Conservation (phyloP, 1,140 invertebrate genomes). For the Halyomorpha halys region DNA sequence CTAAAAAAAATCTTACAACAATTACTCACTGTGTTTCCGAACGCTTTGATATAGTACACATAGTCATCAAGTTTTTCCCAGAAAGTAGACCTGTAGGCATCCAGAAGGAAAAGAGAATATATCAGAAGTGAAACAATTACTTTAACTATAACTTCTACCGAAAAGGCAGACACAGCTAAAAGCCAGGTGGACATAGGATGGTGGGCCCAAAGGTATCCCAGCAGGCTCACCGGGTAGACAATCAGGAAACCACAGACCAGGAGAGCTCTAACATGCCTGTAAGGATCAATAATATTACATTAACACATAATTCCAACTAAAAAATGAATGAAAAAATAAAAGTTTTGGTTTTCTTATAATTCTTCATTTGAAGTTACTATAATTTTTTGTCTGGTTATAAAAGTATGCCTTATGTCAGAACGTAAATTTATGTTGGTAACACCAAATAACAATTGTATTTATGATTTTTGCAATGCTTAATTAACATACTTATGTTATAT, state of each 20-base stretch:
- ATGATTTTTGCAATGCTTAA: no score
- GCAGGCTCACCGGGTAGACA: conserved; percentile 61
- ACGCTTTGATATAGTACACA: conserved; percentile 82
- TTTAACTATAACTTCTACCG: conserved; percentile 81
- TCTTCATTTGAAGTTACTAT: no score
- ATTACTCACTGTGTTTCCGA: conserved; percentile 65
- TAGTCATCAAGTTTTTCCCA: conserved; percentile 93
- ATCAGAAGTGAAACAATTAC: conserved; percentile 63
- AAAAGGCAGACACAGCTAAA: conserved; percentile 79
- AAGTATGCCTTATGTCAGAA: no score
- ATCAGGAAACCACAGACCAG: conserved; percentile 73
- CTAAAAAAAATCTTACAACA: no score
- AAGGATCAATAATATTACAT: conserved; percentile 13
- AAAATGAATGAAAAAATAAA: background rate
- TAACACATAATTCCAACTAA: no score
- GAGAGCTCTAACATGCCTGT: conserved; percentile 64
- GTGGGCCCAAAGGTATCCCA: conserved; percentile 72
- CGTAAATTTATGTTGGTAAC: no score
- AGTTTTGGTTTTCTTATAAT: no score
- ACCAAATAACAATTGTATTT: no score
- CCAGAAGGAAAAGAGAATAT: conserved; percentile 79
- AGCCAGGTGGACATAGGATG: conserved; percentile 80
- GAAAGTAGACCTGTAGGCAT: conserved; percentile 74
- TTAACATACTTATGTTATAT: no score
- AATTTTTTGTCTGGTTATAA: no score